A percentile compares a stretch with the other conserved stretches of the same genome.
Conservation (phyloP, 2,113 vertebrate genomes). For the Pica pica region DNA sequence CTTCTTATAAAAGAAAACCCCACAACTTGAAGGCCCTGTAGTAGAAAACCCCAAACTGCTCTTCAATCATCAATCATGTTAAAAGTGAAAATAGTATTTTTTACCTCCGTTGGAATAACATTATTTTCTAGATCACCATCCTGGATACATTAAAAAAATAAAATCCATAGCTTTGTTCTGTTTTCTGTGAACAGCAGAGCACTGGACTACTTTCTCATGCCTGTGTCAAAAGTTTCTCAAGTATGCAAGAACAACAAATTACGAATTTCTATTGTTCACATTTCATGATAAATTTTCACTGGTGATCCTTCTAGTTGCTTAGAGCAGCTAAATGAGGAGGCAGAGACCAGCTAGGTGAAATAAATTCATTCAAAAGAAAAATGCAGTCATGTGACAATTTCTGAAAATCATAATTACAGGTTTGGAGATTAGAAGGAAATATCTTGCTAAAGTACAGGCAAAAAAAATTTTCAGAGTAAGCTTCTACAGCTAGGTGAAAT, state of each 20-base stretch:
- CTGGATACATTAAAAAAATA: neutral
- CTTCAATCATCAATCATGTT: neutral
- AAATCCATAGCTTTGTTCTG: neutral
- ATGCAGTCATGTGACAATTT: neutral
- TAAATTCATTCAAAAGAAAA: slow-evolving; percentile 8
- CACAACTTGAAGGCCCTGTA: neutral
- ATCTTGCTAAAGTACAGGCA: neutral
- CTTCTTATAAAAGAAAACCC: neutral
- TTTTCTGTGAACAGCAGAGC: neutral
- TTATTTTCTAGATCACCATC: neutral
- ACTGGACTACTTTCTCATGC: neutral
- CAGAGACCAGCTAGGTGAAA: neutral
- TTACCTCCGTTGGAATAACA: neutral
- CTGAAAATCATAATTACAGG: slow-evolving; percentile 5
- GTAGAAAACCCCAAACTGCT: neutral
- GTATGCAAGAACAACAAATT: neutral
- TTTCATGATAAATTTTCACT: neutral
- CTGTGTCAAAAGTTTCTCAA: neutral
- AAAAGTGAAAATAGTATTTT: neutral
- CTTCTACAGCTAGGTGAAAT: neutral
- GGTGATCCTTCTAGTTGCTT: neutral
- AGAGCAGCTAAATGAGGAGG: neutral
- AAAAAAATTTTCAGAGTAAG: neutral
- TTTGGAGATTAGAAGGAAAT: neutral
- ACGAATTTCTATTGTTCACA: neutral